Evolutionary conservation across 2,888 invertebrate species (phyloP), one percentile per base, ranked within the genome.

Genomic region (Altica lythri): DNA sequence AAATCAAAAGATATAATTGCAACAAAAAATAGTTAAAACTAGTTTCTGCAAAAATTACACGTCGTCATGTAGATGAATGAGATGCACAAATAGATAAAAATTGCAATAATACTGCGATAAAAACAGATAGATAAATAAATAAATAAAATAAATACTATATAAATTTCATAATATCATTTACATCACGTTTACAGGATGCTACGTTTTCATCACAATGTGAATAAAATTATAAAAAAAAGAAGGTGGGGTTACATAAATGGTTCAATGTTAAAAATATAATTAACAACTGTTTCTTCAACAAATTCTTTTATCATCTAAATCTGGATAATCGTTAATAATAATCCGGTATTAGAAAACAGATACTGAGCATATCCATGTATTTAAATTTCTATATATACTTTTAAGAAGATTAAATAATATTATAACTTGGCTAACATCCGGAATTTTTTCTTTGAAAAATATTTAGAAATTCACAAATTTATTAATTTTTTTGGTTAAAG

Each of bases 191-290:
- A 25, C 40, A 40, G 40, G 40, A 40, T 40, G 22, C 5, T 12
- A n/a, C 12, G 22, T 40, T 40, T 40, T 40, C 40, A 40, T 40
- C 19, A 40, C 22, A n/a, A n/a, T 40, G 40, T 14, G 40, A 10
- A 40, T 40, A 40, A 25, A 19, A 40, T 40, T 40, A 40, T n/a
- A n/a, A n/a, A n/a, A n/a, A 25, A 40, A 2, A 3, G 4, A 10
- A 14, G 12, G 40, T 25, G 40, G 40, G 14, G 40, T 40, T 40
- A 40, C 40, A 40, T 40, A 40, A 40, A 25, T 40, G 18, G 40
- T 40, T 40, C 40, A 40, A 40, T 40, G 40, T 40, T 22, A 13
- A 10, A 9, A 22, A 13, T 19, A 40, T 40, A 22, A 40, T 17
- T 40, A 25, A 1, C 14, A 2, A 40, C 12, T 40, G 19, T 40